A percentile compares a stretch with the other conserved stretches of the same genome.
phyloP scores from a whole-genome alignment of 2,888 invertebrate species.

The Beris chalybata region DNA sequence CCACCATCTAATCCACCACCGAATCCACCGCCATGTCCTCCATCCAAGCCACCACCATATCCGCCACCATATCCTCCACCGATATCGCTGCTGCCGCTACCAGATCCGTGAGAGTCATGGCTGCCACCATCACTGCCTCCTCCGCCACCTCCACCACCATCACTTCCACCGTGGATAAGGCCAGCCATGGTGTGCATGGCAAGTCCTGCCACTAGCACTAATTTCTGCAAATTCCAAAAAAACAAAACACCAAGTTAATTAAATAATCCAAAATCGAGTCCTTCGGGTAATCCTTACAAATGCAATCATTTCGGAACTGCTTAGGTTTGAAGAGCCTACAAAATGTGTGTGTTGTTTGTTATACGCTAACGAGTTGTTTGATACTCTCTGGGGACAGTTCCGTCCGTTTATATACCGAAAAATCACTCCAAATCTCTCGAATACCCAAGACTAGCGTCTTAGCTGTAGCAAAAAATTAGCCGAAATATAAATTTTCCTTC shows the following conservation, averaged over 20 bases:
- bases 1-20: constrained; percentile 2
- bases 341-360: constrained; percentile 30
- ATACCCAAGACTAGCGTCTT: neutral
- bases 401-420: constrained; percentile 35
- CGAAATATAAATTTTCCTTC: constrained; percentile 19
- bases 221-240: constrained; percentile 32
- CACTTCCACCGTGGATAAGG: constrained; percentile 28
- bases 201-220: constrained; percentile 32
- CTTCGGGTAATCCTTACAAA: constrained; percentile 34
- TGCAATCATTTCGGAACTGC: constrained; percentile 36
- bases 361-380: constrained; percentile 35
- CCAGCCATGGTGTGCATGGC: constrained; percentile 28
- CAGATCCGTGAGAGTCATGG: constrained; percentile 1
- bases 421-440: constrained; percentile 23
- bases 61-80: constrained; percentile 29
- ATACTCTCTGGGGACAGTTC: constrained; percentile 31
- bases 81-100: constrained; percentile 1
- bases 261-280: constrained; percentile 8
- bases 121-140: constrained; percentile 17
- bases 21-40: constrained; percentile 10
- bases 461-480: constrained; percentile 7
- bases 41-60: constrained; percentile 17
- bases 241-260: neutral
- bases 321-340: constrained; percentile 12
- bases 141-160: constrained; percentile 15